These are phyloP conservation scores for Dendroctonus ponderosae DNA, from an alignment of 1,140 invertebrate genomes.

Conservation along the genomic window DNA sequence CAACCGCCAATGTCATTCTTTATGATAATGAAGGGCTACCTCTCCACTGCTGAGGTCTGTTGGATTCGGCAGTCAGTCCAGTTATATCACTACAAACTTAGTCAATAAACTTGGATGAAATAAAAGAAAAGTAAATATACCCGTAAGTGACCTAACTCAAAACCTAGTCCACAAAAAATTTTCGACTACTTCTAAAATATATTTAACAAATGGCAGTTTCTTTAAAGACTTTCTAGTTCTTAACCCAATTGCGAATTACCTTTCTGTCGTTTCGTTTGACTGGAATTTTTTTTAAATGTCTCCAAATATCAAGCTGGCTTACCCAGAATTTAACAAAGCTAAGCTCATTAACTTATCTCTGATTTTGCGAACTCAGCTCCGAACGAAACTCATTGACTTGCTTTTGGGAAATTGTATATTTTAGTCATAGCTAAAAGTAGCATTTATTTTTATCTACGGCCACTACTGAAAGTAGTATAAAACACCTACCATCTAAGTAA, in stretches of 20 bases:
- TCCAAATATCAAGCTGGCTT: constrained; percentile 31
- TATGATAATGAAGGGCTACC: constrained; percentile 10
- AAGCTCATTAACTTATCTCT: too few relatives aligned
- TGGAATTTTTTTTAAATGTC: background rate
- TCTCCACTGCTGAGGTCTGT: constrained; percentile 15
- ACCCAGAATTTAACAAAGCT: constrained; percentile 37
- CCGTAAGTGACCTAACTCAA: constrained; percentile 24
- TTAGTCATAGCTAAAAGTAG: too few relatives aligned
- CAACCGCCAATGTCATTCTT: constrained; percentile 21
- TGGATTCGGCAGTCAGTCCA: constrained; percentile 26
- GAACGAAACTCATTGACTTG: too few relatives aligned
- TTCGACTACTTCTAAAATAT: constrained; percentile 2
- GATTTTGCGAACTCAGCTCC: too few relatives aligned
- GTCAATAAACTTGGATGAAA: constrained; percentile 23
- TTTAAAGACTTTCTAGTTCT: constrained; percentile 6
- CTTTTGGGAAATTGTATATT: constrained; percentile 43
- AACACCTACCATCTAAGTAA: too few relatives aligned
- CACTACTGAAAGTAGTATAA: too few relatives aligned
- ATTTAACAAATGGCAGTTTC: background rate
- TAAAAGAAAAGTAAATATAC: constrained; percentile 6
- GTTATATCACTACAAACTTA: constrained; percentile 22
- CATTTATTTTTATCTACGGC: too few relatives aligned
- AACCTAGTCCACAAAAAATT: constrained; percentile 2
- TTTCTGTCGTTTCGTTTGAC: too few relatives aligned
- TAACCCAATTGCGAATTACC: too few relatives aligned